Evolutionary conservation across 2,888 invertebrate genomes (phyloP).

Genomic region (Drosophila incognita): DNA sequence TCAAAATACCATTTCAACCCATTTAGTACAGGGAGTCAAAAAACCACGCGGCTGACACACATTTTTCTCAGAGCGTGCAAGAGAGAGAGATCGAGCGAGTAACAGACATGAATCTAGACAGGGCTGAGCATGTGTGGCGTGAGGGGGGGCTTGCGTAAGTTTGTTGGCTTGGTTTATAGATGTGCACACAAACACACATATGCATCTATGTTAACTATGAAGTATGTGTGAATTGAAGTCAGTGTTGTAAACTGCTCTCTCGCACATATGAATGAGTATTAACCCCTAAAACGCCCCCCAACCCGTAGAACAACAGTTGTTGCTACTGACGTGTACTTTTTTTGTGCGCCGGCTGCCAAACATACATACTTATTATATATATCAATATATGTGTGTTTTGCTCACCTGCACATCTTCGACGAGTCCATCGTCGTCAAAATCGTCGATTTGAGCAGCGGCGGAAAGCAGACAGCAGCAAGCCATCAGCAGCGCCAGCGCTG

Average conservation of each 20-base stretch:
- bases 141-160: slow-evolving; percentile 49
- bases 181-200: background rate
- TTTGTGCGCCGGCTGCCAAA: slow-evolving; percentile 52
- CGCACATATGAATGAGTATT: slow-evolving; percentile 29
- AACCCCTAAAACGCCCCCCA: slow-evolving; percentile 32
- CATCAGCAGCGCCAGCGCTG: slow-evolving; percentile 58
- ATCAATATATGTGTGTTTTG: background rate
- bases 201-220: background rate
- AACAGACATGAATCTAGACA: slow-evolving; percentile 1
- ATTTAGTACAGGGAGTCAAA: slow-evolving; percentile 6
- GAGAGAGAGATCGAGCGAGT: slow-evolving; percentile 12
- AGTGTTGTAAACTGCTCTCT: slow-evolving; percentile 39
- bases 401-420: slow-evolving; percentile 82
- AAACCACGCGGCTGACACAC: slow-evolving; percentile 66
- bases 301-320: slow-evolving; percentile 27
- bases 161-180: slow-evolving; percentile 34
- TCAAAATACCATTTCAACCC: background rate
- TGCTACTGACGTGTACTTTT: slow-evolving; percentile 81
- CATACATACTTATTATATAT: slow-evolving; percentile 1
- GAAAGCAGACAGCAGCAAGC: slow-evolving; percentile 50
- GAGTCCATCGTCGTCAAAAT: slow-evolving; percentile 79
- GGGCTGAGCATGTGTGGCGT: slow-evolving; percentile 3
- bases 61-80: slow-evolving; percentile 19
- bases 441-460: slow-evolving; percentile 59
- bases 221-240: slow-evolving; percentile 15